These are phyloP conservation scores for Temnothorax rugatulus DNA, from an alignment of 2,888 invertebrate species.

Conservation along the genomic window DNA sequence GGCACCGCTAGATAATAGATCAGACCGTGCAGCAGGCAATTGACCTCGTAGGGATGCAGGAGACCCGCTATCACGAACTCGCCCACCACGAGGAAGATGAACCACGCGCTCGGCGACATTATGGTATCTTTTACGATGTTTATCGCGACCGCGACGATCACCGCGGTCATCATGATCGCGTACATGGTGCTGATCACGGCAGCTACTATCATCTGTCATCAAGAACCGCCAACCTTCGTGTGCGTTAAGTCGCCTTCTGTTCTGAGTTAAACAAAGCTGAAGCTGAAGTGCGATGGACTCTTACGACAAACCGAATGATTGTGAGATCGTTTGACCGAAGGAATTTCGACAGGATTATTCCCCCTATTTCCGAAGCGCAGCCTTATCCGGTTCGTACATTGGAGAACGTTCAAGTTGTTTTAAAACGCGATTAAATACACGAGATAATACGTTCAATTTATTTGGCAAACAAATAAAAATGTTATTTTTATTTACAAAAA, in stretches of 20 bases:
- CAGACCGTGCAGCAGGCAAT: conserved; percentile 85
- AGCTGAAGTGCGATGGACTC: background rate
- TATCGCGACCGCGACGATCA: conserved; percentile 85
- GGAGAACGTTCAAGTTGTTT: background rate
- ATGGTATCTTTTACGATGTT: conserved; percentile 85
- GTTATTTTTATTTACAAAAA: background rate
- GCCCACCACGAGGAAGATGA: conserved; percentile 85
- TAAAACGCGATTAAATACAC: background rate
- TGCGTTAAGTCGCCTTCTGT: conserved; percentile 11
- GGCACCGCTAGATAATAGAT: conserved; percentile 89
- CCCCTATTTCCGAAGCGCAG: background rate
- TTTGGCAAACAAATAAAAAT: background rate
- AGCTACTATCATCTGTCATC: conserved; percentile 84
- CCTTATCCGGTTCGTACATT: background rate
- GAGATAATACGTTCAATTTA: background rate
- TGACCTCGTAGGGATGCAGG: conserved; percentile 87
- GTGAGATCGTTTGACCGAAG: background rate
- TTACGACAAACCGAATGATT: background rate
- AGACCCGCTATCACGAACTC: conserved; percentile 86
- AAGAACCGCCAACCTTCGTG: conserved; percentile 1
- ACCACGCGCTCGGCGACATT: conserved; percentile 86
- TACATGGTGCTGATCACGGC: conserved; percentile 86
- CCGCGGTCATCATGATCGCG: conserved; percentile 87
- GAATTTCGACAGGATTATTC: background rate
- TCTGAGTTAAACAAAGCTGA: conserved; percentile 13